A percentile compares a stretch with the other conserved stretches of the same genome.
Evolutionary conservation across 2,888 invertebrate genomes (phyloP).

Genomic region (Bruchidius siliquastri): DNA sequence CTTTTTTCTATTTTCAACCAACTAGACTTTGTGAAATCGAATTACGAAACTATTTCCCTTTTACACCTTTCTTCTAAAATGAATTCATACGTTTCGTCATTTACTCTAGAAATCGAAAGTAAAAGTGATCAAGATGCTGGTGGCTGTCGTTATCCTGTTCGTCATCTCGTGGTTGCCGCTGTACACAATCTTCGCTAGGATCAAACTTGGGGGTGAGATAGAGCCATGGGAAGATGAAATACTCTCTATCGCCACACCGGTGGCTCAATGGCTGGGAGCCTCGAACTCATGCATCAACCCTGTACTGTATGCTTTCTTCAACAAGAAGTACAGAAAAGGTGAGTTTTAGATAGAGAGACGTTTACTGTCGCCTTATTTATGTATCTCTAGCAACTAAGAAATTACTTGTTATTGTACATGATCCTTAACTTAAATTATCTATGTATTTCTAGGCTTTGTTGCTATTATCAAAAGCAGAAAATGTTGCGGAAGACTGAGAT

Average conservation of each 20-base stretch:
- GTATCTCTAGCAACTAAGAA: too few species aligned
- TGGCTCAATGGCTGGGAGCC: constrained; percentile 89
- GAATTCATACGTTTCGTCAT: not conserved
- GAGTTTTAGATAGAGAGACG: not conserved
- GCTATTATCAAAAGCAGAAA: constrained; percentile 76
- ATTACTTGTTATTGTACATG: too few species aligned
- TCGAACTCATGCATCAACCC: constrained; percentile 96
- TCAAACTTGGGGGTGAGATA: constrained; percentile 74
- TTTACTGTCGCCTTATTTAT: too few species aligned
- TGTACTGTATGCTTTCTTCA: constrained; percentile 90
- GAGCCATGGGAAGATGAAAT: constrained; percentile 76
- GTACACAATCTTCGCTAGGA: constrained; percentile 82
- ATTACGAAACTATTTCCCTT: too few species aligned
- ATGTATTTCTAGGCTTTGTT: constrained; percentile 57
- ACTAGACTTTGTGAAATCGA: too few species aligned
- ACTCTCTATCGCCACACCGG: constrained; percentile 74
- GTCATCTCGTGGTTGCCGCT: constrained; percentile 90
- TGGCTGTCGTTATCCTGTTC: constrained; percentile 88
- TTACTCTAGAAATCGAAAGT: constrained; percentile 71
- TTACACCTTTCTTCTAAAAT: too few species aligned
- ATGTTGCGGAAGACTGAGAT: constrained; percentile 74
- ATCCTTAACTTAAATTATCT: not conserved
- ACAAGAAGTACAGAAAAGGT: constrained; percentile 83
- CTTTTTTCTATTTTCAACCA: too few species aligned
- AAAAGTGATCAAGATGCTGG: constrained; percentile 91